Conservation (phyloP, 2,888 invertebrate genomes). For the Drosophila austrosaltans region DNA sequence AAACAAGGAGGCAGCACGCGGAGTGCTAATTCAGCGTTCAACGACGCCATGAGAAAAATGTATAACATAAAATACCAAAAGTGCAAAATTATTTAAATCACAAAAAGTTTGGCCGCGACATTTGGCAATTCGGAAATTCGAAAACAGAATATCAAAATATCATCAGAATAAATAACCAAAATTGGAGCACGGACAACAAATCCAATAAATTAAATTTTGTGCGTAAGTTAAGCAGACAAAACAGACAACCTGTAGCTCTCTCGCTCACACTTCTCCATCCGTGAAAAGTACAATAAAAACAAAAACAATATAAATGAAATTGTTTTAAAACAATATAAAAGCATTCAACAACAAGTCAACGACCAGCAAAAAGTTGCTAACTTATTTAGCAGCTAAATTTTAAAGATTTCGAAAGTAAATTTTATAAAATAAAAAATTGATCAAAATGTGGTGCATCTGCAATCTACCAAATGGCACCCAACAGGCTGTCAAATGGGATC, state of each 20-base stretch:
- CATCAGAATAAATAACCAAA: conserved; percentile 21
- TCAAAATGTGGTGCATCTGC: conserved; percentile 92
- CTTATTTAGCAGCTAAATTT: conserved; percentile 22
- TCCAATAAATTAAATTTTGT: conserved; percentile 40
- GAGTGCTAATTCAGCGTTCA: conserved; percentile 5
- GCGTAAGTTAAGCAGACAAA: conserved; percentile 8
- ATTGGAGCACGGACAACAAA: conserved; percentile 19
- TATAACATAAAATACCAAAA: conserved; percentile 48
- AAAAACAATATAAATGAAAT: conserved; percentile 52
- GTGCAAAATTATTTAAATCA: conserved; percentile 44
- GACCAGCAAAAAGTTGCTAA: conserved; percentile 20
- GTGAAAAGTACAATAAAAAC: conserved; percentile 46
- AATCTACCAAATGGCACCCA: conserved; percentile 88
- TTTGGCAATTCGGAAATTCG: conserved; percentile 20
- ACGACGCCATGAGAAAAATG: conserved; percentile 57
- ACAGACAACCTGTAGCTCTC: conserved; percentile 68
- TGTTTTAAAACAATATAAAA: conserved; percentile 46
- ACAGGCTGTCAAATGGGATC: conserved; percentile 91
- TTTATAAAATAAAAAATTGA: conserved; percentile 18
- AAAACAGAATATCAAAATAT: conserved; percentile 24
- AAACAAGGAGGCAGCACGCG: not conserved
- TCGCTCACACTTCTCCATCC: conserved; percentile 27
- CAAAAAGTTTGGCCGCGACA: conserved; percentile 21
- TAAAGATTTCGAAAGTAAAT: conserved; percentile 5
- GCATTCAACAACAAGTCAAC: conserved; percentile 16